Percentiles rank a stretch among this genome's conserved stretches.
Evolutionary conservation across 2,113 vertebrate genomes (phyloP).

Genomic region (Rhea americana): DNA sequence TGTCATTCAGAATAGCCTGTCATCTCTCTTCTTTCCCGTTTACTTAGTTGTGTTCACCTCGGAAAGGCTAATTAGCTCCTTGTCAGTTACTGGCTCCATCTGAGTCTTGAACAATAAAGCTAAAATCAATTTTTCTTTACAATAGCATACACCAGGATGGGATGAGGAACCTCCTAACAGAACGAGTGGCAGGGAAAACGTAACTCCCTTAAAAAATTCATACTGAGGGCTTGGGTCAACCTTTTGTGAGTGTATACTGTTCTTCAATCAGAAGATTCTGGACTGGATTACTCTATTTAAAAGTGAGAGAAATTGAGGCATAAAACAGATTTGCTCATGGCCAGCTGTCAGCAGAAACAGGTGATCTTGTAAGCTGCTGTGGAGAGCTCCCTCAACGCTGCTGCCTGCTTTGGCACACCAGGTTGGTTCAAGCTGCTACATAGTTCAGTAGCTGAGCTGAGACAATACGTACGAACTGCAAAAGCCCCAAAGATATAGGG

Average conservation of each 20-base stretch:
- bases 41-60: not conserved
- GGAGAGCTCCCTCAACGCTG: not conserved
- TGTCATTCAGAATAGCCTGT: not conserved
- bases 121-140: slow-evolving; percentile 39
- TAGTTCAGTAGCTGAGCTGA: not conserved
- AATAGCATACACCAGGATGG: not conserved
- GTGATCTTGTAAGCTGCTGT: not conserved
- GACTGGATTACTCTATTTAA: not conserved
- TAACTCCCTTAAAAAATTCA: not conserved
- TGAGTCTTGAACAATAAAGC: not conserved
- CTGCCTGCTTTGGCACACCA: not conserved
- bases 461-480: not conserved
- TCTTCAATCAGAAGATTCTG: not conserved
- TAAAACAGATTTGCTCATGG: not conserved
- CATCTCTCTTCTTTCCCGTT: not conserved
- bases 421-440: not conserved
- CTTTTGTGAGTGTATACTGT: not conserved
- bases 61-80: slow-evolving; percentile 43
- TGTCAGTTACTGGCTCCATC: not conserved
- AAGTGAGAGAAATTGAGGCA: not conserved
- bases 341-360: not conserved
- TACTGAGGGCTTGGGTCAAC: not conserved
- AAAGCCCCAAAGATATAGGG: not conserved
- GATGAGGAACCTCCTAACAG: not conserved
- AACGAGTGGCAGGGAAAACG: not conserved